phyloP scores from a whole-genome alignment of 2,797 vertebrate species.

The Psittacula derbiana region DNA sequence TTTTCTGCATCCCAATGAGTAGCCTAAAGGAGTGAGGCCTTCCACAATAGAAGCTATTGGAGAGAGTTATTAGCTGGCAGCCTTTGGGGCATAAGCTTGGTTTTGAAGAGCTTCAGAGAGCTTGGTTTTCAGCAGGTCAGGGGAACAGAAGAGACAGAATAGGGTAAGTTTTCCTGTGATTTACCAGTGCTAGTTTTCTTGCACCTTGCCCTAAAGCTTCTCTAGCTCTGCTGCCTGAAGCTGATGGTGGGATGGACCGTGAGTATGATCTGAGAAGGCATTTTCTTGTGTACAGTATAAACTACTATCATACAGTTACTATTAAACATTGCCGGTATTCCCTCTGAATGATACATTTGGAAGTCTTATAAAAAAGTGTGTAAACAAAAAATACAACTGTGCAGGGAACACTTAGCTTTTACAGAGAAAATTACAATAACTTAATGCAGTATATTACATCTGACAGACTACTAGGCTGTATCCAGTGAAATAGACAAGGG shows the following conservation, averaged over 20 bases:
- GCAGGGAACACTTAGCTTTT: not conserved
- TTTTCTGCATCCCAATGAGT: not conserved
- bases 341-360: not conserved
- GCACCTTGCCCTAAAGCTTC: not conserved
- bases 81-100: not conserved
- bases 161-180: not conserved
- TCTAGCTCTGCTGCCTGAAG: not conserved
- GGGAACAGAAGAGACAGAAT: not conserved
- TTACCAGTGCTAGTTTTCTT: not conserved
- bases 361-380: not conserved
- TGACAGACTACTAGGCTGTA: not conserved
- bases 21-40: not conserved
- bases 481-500: not conserved
- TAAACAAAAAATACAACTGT: not conserved
- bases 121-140: not conserved
- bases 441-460: not conserved
- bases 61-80: not conserved
- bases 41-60: not conserved
- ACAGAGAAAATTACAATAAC: not conserved
- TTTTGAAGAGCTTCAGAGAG: not conserved
- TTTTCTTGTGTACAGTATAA: not conserved
- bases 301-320: not conserved
- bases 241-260: not conserved
- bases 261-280: not conserved
- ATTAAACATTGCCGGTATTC: not conserved